Evolutionary conservation across 2,888 invertebrate species (phyloP), one percentile per base, ranked within the genome.

Genomic region (Cyclophora albipunctata): DNA sequence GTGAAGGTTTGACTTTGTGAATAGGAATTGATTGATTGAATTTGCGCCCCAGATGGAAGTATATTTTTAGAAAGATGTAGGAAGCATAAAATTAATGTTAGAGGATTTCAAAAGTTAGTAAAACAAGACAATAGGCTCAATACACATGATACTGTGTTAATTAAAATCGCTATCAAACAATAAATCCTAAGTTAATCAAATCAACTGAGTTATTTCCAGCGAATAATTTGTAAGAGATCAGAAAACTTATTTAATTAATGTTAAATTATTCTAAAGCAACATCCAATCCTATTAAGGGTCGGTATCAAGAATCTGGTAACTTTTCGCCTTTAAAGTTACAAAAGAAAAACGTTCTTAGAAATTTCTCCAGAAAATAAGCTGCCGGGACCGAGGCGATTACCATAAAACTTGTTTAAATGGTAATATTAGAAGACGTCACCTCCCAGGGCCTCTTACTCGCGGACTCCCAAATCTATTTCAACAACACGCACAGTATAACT

Each of bases 371-470:
- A 82, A 84, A 82, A 84, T 85, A 83, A 83, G 79, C 78, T 84
- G 72, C 74, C 71, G 67, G 73, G 73, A 71, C 76, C 76, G 64
- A 52, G 59, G 67, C 72, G 81, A 87, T 87, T 87, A 85, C 85
- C 87, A 87, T 87, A 87, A 87, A 87, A 87, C 85, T 86, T 87
- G 87, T 87, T 85, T 87, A 87, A 87, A 87, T 87, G 87, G 84
- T 87, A 87, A 87, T 87, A 87, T 87, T 87, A 84, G 83, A 75
- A 79, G 82, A 84, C 78, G 83, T 85, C 86, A 83, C 79, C 79
- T 71, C 73, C 77, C 78, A 20, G 20, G 69, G 78, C 75, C 71
- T 71, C 67, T 69, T 71, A 69, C 69, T 63, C 65, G 66, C 66
- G 67, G 67, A 66, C 71, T 73, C 73, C 70, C 67, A 73, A 75